A percentile compares a stretch with the other conserved stretches of the same genome.
Conservation (phyloP, 2,888 invertebrate genomes). For the Xestia ashworthii region DNA sequence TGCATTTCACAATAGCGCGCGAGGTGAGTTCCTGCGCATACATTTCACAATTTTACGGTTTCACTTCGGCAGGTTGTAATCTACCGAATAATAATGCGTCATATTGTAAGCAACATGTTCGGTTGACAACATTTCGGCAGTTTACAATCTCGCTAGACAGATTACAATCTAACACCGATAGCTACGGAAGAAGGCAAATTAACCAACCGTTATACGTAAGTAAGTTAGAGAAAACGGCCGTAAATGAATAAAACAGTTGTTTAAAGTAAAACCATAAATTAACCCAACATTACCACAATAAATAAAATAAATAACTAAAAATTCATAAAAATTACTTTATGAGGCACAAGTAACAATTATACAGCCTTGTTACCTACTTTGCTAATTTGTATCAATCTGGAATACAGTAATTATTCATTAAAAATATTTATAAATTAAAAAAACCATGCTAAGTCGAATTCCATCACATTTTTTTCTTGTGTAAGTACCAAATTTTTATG, state of each 20-base stretch:
- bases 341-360: conserved; percentile 53
- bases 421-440: conserved; percentile 50
- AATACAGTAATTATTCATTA: conserved; percentile 31
- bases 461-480: conserved; percentile 46
- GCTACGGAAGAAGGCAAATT: no score
- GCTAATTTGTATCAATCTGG: conserved; percentile 36
- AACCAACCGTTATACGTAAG: no score
- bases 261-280: conserved; percentile 40
- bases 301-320: conserved; percentile 63
- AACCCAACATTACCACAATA: conserved; percentile 58
- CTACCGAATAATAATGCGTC: no score
- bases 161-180: no score
- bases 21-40: no score
- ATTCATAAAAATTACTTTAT: conserved; percentile 37
- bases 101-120: no score
- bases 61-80: no score
- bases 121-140: no score
- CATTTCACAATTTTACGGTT: no score
- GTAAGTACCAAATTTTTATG: conserved; percentile 52
- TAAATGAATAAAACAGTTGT: conserved; percentile 26
- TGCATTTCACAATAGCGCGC: no score
- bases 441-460: conserved; percentile 38
- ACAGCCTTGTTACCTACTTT: conserved; percentile 29
- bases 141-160: no score
- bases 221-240: no score